These are phyloP conservation scores for Illadopsis cleaveri DNA, from an alignment of 2,113 vertebrate species.

Conservation along the genomic window DNA sequence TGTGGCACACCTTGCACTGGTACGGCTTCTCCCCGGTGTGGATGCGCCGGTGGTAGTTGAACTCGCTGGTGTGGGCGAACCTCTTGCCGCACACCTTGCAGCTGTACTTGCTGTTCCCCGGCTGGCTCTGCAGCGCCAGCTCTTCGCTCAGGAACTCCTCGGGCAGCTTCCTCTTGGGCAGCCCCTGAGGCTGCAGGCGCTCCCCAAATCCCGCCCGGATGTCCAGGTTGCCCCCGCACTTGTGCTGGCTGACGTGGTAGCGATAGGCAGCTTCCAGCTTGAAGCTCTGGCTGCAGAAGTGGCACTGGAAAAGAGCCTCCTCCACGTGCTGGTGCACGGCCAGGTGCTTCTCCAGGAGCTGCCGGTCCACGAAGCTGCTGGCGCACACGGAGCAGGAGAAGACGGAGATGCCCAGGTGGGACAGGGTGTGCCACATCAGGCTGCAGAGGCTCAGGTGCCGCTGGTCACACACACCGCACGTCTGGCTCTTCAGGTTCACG, in stretches of 20 bases:
- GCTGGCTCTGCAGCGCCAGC: conserved; percentile 56
- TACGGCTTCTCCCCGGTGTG: conserved; percentile 97
- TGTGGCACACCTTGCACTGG: conserved; percentile 97
- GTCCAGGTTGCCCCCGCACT: conserved; percentile 75
- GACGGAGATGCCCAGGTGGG: conserved; percentile 85
- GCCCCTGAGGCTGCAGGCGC: conserved; percentile 37
- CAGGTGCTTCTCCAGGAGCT: conserved; percentile 90
- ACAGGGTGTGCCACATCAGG: conserved; percentile 90
- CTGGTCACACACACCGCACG: conserved; percentile 85
- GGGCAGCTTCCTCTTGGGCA: conserved; percentile 75
- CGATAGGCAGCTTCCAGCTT: conserved; percentile 83
- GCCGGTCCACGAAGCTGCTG: conserved; percentile 87
- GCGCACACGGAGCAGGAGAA: conserved; percentile 91
- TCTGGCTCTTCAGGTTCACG: conserved; percentile 84
- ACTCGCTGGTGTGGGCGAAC: conserved; percentile 96
- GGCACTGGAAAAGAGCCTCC: conserved; percentile 78
- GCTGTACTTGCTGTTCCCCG: conserved; percentile 88
- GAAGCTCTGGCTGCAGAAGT: conserved; percentile 79
- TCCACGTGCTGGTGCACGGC: conserved; percentile 81
- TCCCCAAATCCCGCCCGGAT: conserved; percentile 49
- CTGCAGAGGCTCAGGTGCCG: conserved; percentile 86
- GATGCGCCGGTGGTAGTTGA: conserved; percentile 96
- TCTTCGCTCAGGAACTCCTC: conserved; percentile 72
- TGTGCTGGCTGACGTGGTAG: conserved; percentile 88
- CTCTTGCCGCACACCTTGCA: conserved; percentile 95